phyloP scores from a whole-genome alignment of 2,113 vertebrate species.

The Zonotrichia leucophrys region DNA sequence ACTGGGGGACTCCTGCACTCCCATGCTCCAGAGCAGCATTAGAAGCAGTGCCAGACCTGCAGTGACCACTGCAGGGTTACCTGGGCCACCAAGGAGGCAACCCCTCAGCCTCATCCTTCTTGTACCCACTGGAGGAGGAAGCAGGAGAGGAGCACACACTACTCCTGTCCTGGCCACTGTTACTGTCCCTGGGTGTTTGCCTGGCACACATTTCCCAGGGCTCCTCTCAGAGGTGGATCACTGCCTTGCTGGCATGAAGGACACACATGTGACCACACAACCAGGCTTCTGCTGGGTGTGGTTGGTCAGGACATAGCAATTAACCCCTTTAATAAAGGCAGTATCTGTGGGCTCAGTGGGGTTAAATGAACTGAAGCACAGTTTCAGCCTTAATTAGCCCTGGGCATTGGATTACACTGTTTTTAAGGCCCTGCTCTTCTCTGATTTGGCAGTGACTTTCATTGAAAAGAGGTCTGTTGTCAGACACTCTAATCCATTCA shows the following conservation, averaged over 20 bases:
- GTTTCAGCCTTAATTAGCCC: neutral
- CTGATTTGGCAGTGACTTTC: conserved; percentile 46
- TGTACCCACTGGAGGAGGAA: neutral
- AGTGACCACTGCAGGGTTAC: neutral
- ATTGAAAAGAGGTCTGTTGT: conserved; percentile 52
- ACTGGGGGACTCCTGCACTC: neutral
- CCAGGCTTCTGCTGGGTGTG: neutral
- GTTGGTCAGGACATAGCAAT: neutral
- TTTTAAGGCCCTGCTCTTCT: conserved; percentile 44
- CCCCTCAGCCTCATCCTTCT: neutral
- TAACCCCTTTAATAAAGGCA: neutral
- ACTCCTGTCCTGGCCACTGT: rapidly evolving
- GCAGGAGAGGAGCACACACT: neutral
- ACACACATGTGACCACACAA: neutral
- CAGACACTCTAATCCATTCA: conserved; percentile 58
- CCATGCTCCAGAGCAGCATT: neutral
- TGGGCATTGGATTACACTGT: conserved; percentile 13
- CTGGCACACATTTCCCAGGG: neutral
- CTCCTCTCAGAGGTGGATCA: rapidly evolving
- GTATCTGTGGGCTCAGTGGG: neutral
- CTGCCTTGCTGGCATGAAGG: neutral
- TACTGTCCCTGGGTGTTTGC: neutral
- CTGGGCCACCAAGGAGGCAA: neutral
- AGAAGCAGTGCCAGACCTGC: neutral
- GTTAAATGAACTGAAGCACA: neutral